Conservation (phyloP, 2,113 vertebrate species). For the Oncorhynchus gorbuscha region DNA sequence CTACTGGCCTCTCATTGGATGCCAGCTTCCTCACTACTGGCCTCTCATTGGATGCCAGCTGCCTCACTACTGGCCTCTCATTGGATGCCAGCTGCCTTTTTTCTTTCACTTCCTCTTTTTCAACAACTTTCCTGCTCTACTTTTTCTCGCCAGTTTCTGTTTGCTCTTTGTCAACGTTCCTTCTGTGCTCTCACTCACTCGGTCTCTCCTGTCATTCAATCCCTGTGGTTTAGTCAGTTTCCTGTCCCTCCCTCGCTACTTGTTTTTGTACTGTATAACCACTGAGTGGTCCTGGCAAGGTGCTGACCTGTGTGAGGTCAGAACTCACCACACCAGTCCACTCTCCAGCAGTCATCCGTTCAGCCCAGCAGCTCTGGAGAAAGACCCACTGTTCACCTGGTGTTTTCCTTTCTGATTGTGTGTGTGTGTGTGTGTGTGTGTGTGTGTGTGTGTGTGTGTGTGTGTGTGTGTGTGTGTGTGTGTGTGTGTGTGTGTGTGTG, state of each 20-base stretch:
- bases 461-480: constrained; percentile 1
- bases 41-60: no score
- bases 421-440: background rate
- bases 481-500: no score
- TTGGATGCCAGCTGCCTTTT: constrained; percentile 33
- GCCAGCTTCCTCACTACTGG: no score
- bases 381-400: constrained; percentile 65
- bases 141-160: constrained; percentile 4
- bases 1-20: no score
- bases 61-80: no score
- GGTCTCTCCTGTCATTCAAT: constrained; percentile 26
- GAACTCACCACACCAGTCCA: constrained; percentile 20
- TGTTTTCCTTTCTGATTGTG: constrained; percentile 3
- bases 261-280: constrained; percentile 58
- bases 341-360: constrained; percentile 57
- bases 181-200: constrained; percentile 34
- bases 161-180: constrained; percentile 28
- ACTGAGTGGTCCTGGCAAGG: constrained; percentile 33
- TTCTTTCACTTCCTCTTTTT: constrained; percentile 40
- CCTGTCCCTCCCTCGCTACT: background rate
- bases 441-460: constrained; percentile 13
- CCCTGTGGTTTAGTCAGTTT: constrained; percentile 20
- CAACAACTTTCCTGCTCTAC: constrained; percentile 49
- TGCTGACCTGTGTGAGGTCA: constrained; percentile 18
- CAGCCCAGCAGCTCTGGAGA: constrained; percentile 74